Evolutionary conservation across 2,113 vertebrate species (phyloP).

Genomic region (Dolichallabes microphthalmus): DNA sequence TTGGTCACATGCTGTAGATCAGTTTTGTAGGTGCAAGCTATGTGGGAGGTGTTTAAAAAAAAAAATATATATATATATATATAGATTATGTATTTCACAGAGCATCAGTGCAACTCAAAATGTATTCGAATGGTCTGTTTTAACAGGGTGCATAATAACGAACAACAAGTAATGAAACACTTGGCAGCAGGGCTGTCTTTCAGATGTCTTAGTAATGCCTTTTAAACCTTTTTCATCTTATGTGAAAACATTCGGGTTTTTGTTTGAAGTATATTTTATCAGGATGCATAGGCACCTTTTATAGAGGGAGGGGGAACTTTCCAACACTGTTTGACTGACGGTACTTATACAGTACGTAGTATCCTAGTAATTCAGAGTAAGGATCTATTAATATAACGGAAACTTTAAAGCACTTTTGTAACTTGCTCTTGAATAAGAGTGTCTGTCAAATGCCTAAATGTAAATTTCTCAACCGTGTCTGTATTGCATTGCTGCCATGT

Average conservation of each 20-base stretch:
- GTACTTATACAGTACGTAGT: too few species aligned
- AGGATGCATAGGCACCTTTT: too few species aligned
- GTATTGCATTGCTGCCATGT: too few species aligned
- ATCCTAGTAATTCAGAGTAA: too few species aligned
- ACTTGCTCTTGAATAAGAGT: too few species aligned
- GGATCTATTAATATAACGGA: too few species aligned
- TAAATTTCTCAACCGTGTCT: too few species aligned
- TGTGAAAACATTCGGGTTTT: background rate
- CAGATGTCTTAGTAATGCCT: background rate
- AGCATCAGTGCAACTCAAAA: too few species aligned
- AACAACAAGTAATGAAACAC: constrained; percentile 1
- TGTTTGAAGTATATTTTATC: background rate
- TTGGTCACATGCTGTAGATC: background rate
- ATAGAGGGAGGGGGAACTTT: too few species aligned
- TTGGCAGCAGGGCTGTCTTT: background rate
- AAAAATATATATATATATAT: background rate
- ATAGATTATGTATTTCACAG: background rate
- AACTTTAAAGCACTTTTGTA: too few species aligned
- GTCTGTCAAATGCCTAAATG: too few species aligned
- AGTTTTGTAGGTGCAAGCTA: background rate
- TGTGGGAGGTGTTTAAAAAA: background rate
- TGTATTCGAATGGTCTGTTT: background rate
- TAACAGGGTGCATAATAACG: background rate
- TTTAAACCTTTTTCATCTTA: background rate
- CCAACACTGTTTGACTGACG: too few species aligned